Conservation (phyloP, 92 coral and sea anemone species). For the Meandrina meandrites region DNA sequence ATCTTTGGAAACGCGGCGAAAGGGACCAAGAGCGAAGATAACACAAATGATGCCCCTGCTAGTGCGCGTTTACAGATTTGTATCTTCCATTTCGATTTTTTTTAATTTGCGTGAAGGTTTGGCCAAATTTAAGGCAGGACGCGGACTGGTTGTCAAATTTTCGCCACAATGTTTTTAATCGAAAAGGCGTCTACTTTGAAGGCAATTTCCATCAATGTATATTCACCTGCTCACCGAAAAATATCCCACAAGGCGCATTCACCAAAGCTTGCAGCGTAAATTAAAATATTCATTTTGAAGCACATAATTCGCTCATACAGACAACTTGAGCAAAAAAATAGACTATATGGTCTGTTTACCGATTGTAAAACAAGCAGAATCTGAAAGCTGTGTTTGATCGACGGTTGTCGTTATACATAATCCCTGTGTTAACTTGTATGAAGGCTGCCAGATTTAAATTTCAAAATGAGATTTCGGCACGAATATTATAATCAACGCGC, state of each 20-base stretch:
- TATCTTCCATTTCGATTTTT: slow-evolving; percentile 1
- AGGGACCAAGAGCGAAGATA: neutral
- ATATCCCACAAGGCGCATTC: neutral
- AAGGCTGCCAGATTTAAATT: slow-evolving; percentile 13
- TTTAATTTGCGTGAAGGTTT: neutral
- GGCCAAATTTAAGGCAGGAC: neutral
- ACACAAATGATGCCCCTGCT: neutral
- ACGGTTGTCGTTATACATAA: slow-evolving; percentile 1
- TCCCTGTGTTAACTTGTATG: slow-evolving; percentile 6
- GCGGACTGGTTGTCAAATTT: neutral
- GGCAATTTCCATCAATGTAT: neutral
- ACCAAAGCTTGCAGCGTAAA: neutral
- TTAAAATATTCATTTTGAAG: slow-evolving; percentile 30
- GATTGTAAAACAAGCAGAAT: slow-evolving; percentile 23
- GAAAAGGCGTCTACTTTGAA: slow-evolving; percentile 1
- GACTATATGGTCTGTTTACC: slow-evolving; percentile 27
- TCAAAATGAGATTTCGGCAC: slow-evolving; percentile 4
- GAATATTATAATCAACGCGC: neutral
- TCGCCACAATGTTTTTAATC: neutral
- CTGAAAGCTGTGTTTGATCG: slow-evolving; percentile 33
- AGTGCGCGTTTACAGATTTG: neutral
- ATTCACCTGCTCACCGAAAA: slow-evolving; percentile 9
- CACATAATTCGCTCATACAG: slow-evolving; percentile 19
- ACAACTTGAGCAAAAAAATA: slow-evolving; percentile 27
- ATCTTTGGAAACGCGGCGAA: slow-evolving; percentile 9